Base-by-base conservation (phyloP, 2,888 invertebrate species). In the Pyrrhosoma nymphula region DNA sequence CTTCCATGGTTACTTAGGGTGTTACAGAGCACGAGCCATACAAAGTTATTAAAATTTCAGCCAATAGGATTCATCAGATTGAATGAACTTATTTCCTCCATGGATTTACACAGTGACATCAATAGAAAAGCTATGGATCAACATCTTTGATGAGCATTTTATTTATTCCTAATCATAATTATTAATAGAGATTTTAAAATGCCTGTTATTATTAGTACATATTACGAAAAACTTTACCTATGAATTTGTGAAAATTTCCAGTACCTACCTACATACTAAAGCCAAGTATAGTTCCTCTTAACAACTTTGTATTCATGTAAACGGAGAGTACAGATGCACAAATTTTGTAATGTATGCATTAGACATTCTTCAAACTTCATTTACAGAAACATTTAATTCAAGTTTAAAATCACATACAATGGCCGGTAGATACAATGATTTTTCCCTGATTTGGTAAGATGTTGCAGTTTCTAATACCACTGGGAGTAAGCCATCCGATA, bases 1-100 rank as follows among this genome's bases (percentile, higher is more conserved):
- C 69, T 69, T 69, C 69, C 69, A 69, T 26, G 69, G 69, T 69
- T 69, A 69, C 69, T 69, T 26, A 69, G 69, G 69, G 69, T n/a
- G n/a, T n/a, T 69, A 4, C 6, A 69, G 0, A 69, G 18, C 12
- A 82, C 16, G 35, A 35, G 82, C 14, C 18, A 82, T 0, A 82
- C 16, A 18, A 18, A 69, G 12, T 30, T 82, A 16, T 82, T 82
- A 18, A 82, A 60, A 35, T 82, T 35, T 35, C 0, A n/a, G 35
- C 26, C 35, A 18, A 10, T 12, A 82, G 35, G 35, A 35, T 35
- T 82, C 82, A 82, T 35, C 35, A 30, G 35, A 35, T 35, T 18
- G 35, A 35, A 35, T 3, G 35, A 35, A 0, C 82, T 35, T 35
- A 82, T 82, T 18, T 20, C 60, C 60, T 60, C 60, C 10, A 35